These are phyloP conservation scores for Ganaspis sp. DNA, from an alignment of 1,140 invertebrate species.

Conservation along the genomic window DNA sequence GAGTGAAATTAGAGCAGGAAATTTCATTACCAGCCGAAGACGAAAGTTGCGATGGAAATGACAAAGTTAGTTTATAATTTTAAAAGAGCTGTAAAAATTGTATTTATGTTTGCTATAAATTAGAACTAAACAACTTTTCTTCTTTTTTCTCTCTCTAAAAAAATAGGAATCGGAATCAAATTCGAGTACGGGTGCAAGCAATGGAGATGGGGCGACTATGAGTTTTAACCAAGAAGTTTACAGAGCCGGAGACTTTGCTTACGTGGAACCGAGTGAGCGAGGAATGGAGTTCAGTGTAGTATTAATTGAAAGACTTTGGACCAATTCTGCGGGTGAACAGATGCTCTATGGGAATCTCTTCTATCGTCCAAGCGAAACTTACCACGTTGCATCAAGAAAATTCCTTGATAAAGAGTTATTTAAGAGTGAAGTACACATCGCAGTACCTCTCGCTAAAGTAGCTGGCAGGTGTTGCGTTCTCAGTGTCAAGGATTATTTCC, in stretches of 20 bases:
- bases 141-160: slow-evolving; percentile 27
- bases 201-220: slow-evolving; percentile 74
- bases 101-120: too few species aligned
- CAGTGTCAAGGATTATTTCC: slow-evolving; percentile 97
- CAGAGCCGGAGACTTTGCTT: slow-evolving; percentile 92
- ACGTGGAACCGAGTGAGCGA: slow-evolving; percentile 87
- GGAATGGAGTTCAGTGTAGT: slow-evolving; percentile 91
- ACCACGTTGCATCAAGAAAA: slow-evolving; percentile 94
- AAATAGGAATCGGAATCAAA: slow-evolving; percentile 60
- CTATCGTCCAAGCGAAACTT: slow-evolving; percentile 92
- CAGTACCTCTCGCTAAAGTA: slow-evolving; percentile 90
- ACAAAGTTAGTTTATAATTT: slow-evolving; percentile 59
- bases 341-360: slow-evolving; percentile 90
- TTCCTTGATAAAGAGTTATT: slow-evolving; percentile 98
- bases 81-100: neutral
- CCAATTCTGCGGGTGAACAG: slow-evolving; percentile 87
- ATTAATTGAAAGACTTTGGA: slow-evolving; percentile 92
- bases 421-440: slow-evolving; percentile 92
- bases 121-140: too few species aligned
- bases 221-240: slow-evolving; percentile 86
- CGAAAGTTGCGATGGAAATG: slow-evolving; percentile 80
- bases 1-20: slow-evolving; percentile 87
- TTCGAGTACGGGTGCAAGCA: slow-evolving; percentile 56
- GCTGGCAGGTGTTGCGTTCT: slow-evolving; percentile 95
- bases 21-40: slow-evolving; percentile 82